Base-by-base conservation (phyloP, 2,888 invertebrate species). In the Eucriotettix oculatus region DNA sequence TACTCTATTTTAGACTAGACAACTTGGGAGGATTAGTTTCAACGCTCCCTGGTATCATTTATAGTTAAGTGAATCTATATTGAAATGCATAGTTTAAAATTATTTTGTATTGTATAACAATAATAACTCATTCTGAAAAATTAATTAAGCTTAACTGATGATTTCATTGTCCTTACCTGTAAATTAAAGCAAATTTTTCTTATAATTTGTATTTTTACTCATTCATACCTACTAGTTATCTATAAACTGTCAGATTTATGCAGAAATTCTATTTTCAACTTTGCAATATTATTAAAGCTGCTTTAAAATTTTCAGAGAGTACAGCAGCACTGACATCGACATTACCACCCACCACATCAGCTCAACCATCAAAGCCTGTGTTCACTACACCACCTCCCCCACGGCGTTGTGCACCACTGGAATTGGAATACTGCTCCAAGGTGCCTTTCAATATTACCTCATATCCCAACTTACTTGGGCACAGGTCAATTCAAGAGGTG, bases 401-500 rank as follows among this genome's bases (percentile, higher is more conserved):
- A 1, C 76, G 88, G 66, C 81, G 80, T 68, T 90, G 90, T 70
- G 78, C 80, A 41, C 77, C 82, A 0, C 68, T 86, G n/a, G 78
- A 82, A 59, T 71, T 90, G 57, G 73, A 79, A 10, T 83, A 89
- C 66, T 90, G 90, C 71, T 78, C 81, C 43, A 61, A 62, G 40
- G 75, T 89, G 63, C 81, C 82, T 0, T 88, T 90, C 73, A 93
- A 92, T 69, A 71, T 79, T 11, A 92, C 92, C 0, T 85, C 90
- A 0, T 92, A 88, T 71, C 92, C 92, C 0, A 93, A 93, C 72
- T 74, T 86, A 14, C 78, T 88, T 60, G 85, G 85, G 0, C 88
- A 89, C 67, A 72, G 74, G 56, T 78, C 78, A 1, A 71, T 77
- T 54, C 79, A 81, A 41, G 85, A 86, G 53, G 81, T 92, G 9